Percentiles rank a stretch among this genome's conserved stretches.
Conservation (phyloP, 2,888 invertebrate genomes). For the Diarsia dahlii region DNA sequence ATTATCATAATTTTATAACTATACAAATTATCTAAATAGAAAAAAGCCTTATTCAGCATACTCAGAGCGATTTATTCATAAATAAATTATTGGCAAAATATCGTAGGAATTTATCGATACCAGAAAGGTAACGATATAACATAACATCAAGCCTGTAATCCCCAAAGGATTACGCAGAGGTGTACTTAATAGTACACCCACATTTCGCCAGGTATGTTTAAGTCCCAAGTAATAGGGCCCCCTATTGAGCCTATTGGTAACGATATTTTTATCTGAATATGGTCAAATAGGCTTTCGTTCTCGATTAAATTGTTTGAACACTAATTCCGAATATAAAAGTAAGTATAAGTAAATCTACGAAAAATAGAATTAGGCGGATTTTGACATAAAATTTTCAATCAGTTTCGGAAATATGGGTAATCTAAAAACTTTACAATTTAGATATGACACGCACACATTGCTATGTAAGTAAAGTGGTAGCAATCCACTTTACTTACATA, state of each 20-base stretch:
- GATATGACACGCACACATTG: conserved; percentile 8
- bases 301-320: not conserved
- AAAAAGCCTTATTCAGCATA: conserved; percentile 1
- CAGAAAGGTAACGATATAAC: not conserved
- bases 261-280: not conserved
- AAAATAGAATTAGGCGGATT: conserved; percentile 54
- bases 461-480: too few species aligned
- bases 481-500: not conserved
- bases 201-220: too few species aligned
- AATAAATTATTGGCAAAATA: not conserved
- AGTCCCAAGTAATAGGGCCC: too few species aligned
- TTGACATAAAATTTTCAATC: conserved; percentile 32
- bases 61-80: not conserved
- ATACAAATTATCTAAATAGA: not conserved
- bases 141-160: too few species aligned
- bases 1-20: conserved; percentile 3
- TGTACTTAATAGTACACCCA: too few species aligned
- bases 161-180: too few species aligned
- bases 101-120: not conserved
- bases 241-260: not conserved
- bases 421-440: not conserved
- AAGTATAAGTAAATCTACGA: not conserved
- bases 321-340: not conserved
- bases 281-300: not conserved
- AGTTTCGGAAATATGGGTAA: not conserved